Evolutionary conservation across 2,888 invertebrate species (phyloP), one percentile per base, ranked within the genome.

Genomic region (Cephus pulcher): DNA sequence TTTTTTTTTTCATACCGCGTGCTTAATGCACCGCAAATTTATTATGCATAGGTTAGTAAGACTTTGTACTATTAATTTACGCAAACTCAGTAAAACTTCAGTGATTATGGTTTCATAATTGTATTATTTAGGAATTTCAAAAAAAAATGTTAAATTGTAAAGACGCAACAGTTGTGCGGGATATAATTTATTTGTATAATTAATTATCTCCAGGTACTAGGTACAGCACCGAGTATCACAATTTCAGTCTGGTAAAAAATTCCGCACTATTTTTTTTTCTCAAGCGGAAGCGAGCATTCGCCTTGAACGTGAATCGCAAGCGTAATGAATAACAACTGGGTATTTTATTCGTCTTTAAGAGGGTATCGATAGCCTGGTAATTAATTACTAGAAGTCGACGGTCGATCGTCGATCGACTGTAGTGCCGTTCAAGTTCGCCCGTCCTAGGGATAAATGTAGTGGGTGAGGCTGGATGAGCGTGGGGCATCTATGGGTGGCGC

Each of bases 361-460:
- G 69, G 74, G 74, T 71, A 71, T 68, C 73, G 73, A 76, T 34
- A 73, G 73, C 35, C 73, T 73, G 74, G 73, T 77, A 82, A 87
- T 88, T 86, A 88, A 86, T 85, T 82, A 83, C 77, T 12, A 15
- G 75, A 76, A 68, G 69, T 34, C 77, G 76, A 73, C 9, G 79
- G 80, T 78, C 73, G 80, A 85, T 85, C 80, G 80, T 76, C 77
- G 82, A 85, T 84, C 75, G 83, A 85, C 81, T 81, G 78, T 77
- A 75, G 77, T 75, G 80, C 79, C 78, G 76, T 82, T 78, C 56
- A 74, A 76, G 77, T 71, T 80, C 81, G 75, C 82, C 77, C 78
- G 80, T 76, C 82, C 75, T 80, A 80, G 84, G 82, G 79, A 87
- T 84, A 83, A 88, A 88, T 81, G 86, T 84, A 87, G 85, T 88